Base-by-base conservation (phyloP, 1,140 invertebrate genomes). In the Linepithema humile region DNA sequence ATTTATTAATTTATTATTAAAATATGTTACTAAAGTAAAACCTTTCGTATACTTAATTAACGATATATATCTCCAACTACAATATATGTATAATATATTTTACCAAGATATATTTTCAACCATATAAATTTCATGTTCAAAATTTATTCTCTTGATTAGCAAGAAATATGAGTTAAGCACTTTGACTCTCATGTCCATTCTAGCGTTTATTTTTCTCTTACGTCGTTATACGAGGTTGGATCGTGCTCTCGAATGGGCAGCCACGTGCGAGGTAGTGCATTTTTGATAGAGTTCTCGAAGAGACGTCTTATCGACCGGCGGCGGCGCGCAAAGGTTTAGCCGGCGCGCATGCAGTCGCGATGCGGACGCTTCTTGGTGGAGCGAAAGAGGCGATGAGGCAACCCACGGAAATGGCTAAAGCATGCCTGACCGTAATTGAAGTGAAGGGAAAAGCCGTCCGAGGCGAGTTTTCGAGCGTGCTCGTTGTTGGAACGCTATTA, bases 291-390 rank as follows among this genome's bases (percentile, higher is more conserved):
- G 53, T 32, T 75, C 72, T 45, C 43, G 65, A 45, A 43, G 26
- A 20, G 32, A 35, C 35, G 59, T 60, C 59, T 87, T 86, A 84
- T 86, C 86, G 84, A 86, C 53, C 86, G 80, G 40, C 45, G 84
- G 17, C 40, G 78, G 53, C 60, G 84, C 67, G 67, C 43, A 35
- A 85, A 82, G 59, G 50, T 85, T 85, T 43, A 69, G 50, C 78
- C 29, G 26, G 43, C 23, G 74, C 53, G 53, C 45, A 83, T 64
- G 59, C 67, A 73, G 48, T 72, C n/a, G 59, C 65, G 55, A 80
- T 50, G 65, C 62, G 55, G 62, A 38, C 69, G 53, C 48, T 64
- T 45, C 57, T 75, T 35, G 59, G 23, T 32, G 20, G 23, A 20
- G 69, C 26, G 40, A 74, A 82, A 72, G 69, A 74, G 75, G 64